Evolutionary conservation across 2,113 vertebrate species (phyloP).

Genomic region (Collichthys lucidus): DNA sequence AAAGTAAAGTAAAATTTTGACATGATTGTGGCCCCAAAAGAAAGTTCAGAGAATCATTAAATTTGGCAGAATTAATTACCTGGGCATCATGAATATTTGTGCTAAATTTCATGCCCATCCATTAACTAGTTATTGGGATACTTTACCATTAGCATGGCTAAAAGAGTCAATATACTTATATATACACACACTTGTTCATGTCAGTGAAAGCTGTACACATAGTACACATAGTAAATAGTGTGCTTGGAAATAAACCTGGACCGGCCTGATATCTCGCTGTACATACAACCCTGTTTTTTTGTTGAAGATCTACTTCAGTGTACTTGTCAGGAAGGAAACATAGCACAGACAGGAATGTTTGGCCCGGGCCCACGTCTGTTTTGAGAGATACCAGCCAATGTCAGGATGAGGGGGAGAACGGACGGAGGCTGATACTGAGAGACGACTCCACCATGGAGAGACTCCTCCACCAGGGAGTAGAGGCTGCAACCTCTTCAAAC

Average conservation of each 20-base stretch:
- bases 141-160: too few relatives aligned
- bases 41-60: too few relatives aligned
- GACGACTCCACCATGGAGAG: background rate
- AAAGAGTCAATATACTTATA: too few relatives aligned
- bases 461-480: conserved; percentile 47
- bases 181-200: too few relatives aligned
- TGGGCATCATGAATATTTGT: too few relatives aligned
- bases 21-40: too few relatives aligned
- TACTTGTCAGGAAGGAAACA: conserved; percentile 53
- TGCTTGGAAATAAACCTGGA: background rate
- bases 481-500: background rate
- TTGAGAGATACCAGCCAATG: conserved; percentile 59
- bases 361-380: conserved; percentile 15
- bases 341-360: conserved; percentile 61
- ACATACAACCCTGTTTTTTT: background rate
- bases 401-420: conserved; percentile 25
- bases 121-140: too few relatives aligned
- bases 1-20: too few relatives aligned
- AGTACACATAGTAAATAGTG: too few relatives aligned
- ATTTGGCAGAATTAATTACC: too few relatives aligned
- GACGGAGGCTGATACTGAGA: conserved; percentile 26
- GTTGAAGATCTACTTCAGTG: conserved; percentile 5
- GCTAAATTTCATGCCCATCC: too few relatives aligned
- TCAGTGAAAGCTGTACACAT: too few relatives aligned
- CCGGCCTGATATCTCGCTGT: background rate